These are phyloP conservation scores for Carcina quercana DNA, from an alignment of 2,888 invertebrate genomes.

Conservation along the genomic window DNA sequence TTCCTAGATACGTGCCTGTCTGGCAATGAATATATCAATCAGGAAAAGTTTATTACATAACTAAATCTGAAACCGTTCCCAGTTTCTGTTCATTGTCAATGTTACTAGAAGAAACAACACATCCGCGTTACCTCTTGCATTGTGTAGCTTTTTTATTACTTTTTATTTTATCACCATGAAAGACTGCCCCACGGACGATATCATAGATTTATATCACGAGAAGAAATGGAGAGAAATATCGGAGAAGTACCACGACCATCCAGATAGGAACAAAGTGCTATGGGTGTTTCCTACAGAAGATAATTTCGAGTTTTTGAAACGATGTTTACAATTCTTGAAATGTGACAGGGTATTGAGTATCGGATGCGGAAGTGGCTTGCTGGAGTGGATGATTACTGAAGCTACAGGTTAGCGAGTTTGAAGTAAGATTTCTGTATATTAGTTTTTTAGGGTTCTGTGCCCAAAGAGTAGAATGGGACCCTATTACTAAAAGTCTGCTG, in stretches of 20 bases:
- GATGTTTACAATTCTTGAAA: slow-evolving; percentile 47
- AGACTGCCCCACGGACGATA: slow-evolving; percentile 45
- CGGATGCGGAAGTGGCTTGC: slow-evolving; percentile 87
- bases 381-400: slow-evolving; percentile 84
- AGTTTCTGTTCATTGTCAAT: slow-evolving; percentile 32
- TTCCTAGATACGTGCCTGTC: slow-evolving; percentile 26
- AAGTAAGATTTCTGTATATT: no score
- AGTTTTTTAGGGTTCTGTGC: no score
- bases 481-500: no score
- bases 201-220: slow-evolving; percentile 51
- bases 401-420: slow-evolving; percentile 71
- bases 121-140: slow-evolving; percentile 12
- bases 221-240: slow-evolving; percentile 65
- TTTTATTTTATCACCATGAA: slow-evolving; percentile 47
- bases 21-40: slow-evolving; percentile 26
- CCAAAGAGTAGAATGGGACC: no score
- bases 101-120: slow-evolving; percentile 14
- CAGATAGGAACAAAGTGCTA: slow-evolving; percentile 71
- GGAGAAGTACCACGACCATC: slow-evolving; percentile 58
- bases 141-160: no score
- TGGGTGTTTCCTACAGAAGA: slow-evolving; percentile 84
- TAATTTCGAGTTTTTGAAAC: slow-evolving; percentile 75
- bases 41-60: slow-evolving; percentile 25
- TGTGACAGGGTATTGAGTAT: slow-evolving; percentile 77
- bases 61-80: slow-evolving; percentile 4